These are phyloP conservation scores for Huso huso DNA, from an alignment of 2,797 vertebrate species.

Conservation along the genomic window DNA sequence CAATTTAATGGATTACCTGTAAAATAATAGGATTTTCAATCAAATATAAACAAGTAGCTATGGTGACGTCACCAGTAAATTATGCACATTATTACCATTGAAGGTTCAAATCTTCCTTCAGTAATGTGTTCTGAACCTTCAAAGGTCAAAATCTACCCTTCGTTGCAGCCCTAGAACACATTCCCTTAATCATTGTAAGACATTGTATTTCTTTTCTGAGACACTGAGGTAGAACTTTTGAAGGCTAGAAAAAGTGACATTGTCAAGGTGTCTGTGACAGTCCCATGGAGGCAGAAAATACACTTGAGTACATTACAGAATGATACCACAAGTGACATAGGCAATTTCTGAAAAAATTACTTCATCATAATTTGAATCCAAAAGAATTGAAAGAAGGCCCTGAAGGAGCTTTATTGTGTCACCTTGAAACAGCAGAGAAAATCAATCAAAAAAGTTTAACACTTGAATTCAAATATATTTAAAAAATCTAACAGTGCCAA, in stretches of 20 bases:
- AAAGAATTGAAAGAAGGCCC: conserved; percentile 58
- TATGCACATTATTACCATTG: too few species aligned
- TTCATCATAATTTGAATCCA: conserved; percentile 69
- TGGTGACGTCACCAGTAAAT: too few species aligned
- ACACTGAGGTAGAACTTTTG: conserved; percentile 6
- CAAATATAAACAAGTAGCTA: too few species aligned
- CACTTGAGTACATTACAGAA: conserved; percentile 58
- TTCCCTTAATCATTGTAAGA: too few species aligned
- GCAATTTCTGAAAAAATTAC: conserved; percentile 64
- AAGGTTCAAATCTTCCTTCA: too few species aligned
- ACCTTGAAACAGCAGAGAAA: conserved; percentile 55
- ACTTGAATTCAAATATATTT: neutral
- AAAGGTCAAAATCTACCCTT: too few species aligned
- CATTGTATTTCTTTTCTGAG: too few species aligned
- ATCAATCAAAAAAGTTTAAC: conserved; percentile 15
- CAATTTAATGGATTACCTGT: too few species aligned
- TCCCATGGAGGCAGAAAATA: conserved; percentile 34
- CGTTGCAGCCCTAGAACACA: too few species aligned
- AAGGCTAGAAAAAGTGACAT: conserved; percentile 13
- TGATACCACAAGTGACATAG: conserved; percentile 61
- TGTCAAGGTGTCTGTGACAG: conserved; percentile 18
- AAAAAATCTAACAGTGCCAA: neutral
- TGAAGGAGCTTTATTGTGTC: conserved; percentile 51
- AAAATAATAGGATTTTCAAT: too few species aligned
- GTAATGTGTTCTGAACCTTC: too few species aligned